These are phyloP conservation scores for Phortica variegata DNA, from an alignment of 1,140 invertebrate genomes.

Conservation along the genomic window DNA sequence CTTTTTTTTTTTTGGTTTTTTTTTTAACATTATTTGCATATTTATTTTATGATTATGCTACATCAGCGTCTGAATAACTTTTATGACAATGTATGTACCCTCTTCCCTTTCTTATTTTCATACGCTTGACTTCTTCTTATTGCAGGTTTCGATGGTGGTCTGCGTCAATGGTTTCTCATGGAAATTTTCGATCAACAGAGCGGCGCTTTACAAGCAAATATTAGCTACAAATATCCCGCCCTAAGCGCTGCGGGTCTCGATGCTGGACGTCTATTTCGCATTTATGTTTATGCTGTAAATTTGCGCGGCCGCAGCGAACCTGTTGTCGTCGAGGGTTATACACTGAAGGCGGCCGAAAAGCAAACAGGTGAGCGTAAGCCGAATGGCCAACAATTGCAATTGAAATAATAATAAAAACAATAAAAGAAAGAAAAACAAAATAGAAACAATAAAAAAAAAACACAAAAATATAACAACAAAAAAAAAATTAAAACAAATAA, in stretches of 20 bases:
- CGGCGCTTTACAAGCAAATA: constrained; percentile 66
- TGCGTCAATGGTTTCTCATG: constrained; percentile 69
- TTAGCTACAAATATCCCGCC: constrained; percentile 66
- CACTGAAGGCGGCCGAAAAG: constrained; percentile 75
- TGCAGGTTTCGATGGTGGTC: constrained; percentile 76
- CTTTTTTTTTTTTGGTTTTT: no score
- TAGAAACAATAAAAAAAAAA: background rate
- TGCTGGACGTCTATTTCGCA: constrained; percentile 68
- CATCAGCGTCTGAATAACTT: no score
- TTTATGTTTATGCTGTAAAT: constrained; percentile 68
- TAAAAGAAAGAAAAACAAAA: background rate
- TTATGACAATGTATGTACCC: no score
- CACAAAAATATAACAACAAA: background rate
- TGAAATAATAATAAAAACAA: background rate
- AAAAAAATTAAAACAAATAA: background rate
- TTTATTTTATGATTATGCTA: no score
- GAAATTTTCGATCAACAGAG: constrained; percentile 73
- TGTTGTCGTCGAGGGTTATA: constrained; percentile 64
- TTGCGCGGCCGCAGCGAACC: constrained; percentile 64
- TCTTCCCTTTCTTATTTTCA: constrained; percentile 2
- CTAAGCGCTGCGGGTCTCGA: constrained; percentile 71
- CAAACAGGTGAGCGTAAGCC: constrained; percentile 68
- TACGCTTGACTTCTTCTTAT: background rate
- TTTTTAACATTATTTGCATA: no score
- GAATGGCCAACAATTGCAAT: background rate